These are phyloP conservation scores for Cotesia glomerata DNA, from an alignment of 1,140 invertebrate genomes.

Conservation along the genomic window DNA sequence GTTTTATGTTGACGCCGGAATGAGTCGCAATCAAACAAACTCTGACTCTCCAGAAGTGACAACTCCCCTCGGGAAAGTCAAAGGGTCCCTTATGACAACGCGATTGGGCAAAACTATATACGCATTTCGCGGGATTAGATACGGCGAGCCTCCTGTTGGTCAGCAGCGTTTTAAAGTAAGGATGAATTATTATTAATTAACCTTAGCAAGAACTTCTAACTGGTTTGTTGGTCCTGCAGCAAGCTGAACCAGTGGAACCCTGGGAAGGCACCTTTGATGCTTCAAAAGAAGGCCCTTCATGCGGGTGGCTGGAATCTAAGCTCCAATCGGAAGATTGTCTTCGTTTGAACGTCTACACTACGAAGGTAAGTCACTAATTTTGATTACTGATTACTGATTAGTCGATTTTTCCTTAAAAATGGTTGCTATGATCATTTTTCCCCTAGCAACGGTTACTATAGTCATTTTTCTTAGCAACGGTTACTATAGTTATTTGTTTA, in stretches of 20 bases:
- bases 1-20: no score
- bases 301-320: slow-evolving; percentile 33
- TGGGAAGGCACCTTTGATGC: slow-evolving; percentile 60
- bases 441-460: no score
- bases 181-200: not conserved
- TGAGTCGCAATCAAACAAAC: no score
- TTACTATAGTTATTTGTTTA: no score
- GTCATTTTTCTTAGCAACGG: no score
- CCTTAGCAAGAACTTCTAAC: not conserved
- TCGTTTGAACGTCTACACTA: slow-evolving; percentile 71
- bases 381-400: no score
- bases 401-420: no score
- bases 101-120: slow-evolving; percentile 65
- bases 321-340: slow-evolving; percentile 71
- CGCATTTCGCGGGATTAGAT: slow-evolving; percentile 72
- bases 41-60: slow-evolving; percentile 22
- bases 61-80: slow-evolving; percentile 54
- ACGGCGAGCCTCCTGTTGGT: slow-evolving; percentile 69
- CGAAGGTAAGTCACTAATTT: slow-evolving; percentile 41
- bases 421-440: no score
- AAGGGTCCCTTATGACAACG: slow-evolving; percentile 53
- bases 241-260: slow-evolving; percentile 63
- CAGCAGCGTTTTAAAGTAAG: slow-evolving; percentile 67
- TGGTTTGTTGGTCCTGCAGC: slow-evolving; percentile 46
- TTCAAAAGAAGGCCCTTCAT: slow-evolving; percentile 52